Percentiles rank a stretch among this genome's conserved stretches.
Conservation (phyloP, 2,888 invertebrate species). For the Diarsia brunnea region DNA sequence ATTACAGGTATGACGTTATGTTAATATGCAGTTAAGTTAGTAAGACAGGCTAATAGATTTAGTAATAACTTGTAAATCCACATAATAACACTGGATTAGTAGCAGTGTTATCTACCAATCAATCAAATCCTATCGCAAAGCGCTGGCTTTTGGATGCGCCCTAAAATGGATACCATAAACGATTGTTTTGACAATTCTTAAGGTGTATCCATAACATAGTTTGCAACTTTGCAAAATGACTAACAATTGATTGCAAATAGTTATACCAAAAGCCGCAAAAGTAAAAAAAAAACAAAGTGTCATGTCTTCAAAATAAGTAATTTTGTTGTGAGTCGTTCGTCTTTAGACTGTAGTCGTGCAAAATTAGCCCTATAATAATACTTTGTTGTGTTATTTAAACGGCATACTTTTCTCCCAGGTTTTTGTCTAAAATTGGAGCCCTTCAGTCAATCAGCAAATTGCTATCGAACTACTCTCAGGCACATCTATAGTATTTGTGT, state of each 20-base stretch:
- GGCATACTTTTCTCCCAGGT: too few species aligned
- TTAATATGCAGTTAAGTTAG: not conserved
- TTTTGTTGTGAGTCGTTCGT: too few species aligned
- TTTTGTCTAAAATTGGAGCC: not conserved
- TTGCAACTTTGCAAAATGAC: not conserved
- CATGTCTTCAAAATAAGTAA: too few species aligned
- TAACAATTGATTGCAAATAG: not conserved
- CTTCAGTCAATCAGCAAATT: not conserved
- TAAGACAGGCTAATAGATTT: not conserved
- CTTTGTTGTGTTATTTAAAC: not conserved
- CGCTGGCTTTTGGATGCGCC: conserved; percentile 1
- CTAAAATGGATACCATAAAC: not conserved
- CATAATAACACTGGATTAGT: conserved; percentile 18
- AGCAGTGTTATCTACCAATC: conserved; percentile 29
- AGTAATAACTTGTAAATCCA: conserved; percentile 14
- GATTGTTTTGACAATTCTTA: not conserved
- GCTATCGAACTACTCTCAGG: too few species aligned
- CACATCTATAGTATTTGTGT: too few species aligned
- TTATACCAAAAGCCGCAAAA: not conserved
- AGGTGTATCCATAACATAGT: not conserved
- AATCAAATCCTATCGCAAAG: conserved; percentile 24
- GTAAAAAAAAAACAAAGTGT: not conserved
- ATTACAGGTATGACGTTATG: not conserved
- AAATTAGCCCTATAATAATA: not conserved
- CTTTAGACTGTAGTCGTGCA: not conserved